A percentile compares a stretch with the other conserved stretches of the same genome.
Conservation (phyloP, 64 coral and sea anemone species). For the Astreopora myriophthalma region DNA sequence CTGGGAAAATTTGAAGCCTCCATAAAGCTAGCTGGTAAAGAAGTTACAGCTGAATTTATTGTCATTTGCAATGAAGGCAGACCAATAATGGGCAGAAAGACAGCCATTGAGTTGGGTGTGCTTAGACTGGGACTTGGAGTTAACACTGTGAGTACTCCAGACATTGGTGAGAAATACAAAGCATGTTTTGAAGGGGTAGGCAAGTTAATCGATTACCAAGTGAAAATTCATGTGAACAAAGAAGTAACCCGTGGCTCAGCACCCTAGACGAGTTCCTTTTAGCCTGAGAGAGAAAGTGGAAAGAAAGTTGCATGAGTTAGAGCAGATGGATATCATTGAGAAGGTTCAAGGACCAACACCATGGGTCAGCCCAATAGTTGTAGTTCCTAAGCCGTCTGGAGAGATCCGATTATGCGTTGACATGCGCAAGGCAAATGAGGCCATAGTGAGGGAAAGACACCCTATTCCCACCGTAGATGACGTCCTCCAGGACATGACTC, state of each 20-base stretch:
- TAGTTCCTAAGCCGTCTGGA: conserved; percentile 39
- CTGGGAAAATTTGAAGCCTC: conserved; percentile 23
- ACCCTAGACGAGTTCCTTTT: conserved; percentile 38
- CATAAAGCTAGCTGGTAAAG: neutral
- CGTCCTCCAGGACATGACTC: conserved; percentile 27
- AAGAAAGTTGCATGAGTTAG: conserved; percentile 35
- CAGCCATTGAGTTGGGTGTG: neutral
- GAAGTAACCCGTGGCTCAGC: conserved; percentile 1
- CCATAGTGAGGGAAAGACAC: conserved; percentile 27
- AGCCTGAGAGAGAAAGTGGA: conserved; percentile 21
- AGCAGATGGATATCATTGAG: conserved; percentile 34
- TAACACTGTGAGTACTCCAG: conserved; percentile 1
- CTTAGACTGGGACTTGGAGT: conserved; percentile 8
- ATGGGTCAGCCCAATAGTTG: conserved; percentile 50
- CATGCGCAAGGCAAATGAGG: conserved; percentile 34
- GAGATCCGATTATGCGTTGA: conserved; percentile 51
- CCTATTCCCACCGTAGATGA: conserved; percentile 57
- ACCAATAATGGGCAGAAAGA: conserved; percentile 36
- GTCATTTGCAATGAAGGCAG: conserved; percentile 34
- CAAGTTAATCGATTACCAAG: conserved; percentile 62
- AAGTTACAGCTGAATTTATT: conserved; percentile 31
- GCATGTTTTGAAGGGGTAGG: conserved; percentile 44
- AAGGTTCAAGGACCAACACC: conserved; percentile 39
- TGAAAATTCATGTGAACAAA: conserved; percentile 31
- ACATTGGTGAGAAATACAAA: neutral